A percentile compares a stretch with the other conserved stretches of the same genome.
Evolutionary conservation across 1,140 invertebrate species (phyloP).

Genomic region (Propsilocerus akamusi): DNA sequence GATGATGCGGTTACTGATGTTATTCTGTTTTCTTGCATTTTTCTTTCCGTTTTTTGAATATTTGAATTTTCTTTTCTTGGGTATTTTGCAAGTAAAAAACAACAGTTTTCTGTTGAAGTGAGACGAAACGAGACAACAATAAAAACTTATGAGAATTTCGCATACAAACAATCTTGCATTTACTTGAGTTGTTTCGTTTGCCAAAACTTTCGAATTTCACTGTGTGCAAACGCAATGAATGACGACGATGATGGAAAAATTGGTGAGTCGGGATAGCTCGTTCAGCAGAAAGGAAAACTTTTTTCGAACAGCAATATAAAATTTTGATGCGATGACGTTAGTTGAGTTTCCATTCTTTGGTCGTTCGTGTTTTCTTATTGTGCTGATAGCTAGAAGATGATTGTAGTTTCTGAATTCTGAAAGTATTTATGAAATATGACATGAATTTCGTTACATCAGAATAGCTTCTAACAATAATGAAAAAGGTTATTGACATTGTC

Average conservation of each 20-base stretch:
- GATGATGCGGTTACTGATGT: conserved; percentile 4
- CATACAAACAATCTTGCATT: conserved; percentile 2
- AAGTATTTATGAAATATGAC: too few species aligned
- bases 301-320: background rate
- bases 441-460: too few species aligned
- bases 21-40: conserved; percentile 3
- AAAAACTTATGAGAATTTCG: background rate
- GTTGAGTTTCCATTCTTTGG: background rate
- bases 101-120: background rate
- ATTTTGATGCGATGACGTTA: background rate
- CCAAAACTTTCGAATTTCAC: background rate
- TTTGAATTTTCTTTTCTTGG: too few species aligned
- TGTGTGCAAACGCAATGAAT: background rate
- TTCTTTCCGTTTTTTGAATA: background rate
- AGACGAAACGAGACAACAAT: background rate
- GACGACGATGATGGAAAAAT: background rate
- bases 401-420: too few species aligned
- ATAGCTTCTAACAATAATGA: too few species aligned
- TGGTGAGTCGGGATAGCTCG: too few species aligned
- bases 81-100: background rate
- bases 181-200: background rate
- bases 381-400: too few species aligned
- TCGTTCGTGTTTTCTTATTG: background rate
- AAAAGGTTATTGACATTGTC: too few species aligned
- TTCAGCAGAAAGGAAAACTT: background rate